A percentile compares a stretch with the other conserved stretches of the same genome.
Evolutionary conservation across 1,140 invertebrate genomes (phyloP).

Genomic region (Parasteatoda tepidariorum): DNA sequence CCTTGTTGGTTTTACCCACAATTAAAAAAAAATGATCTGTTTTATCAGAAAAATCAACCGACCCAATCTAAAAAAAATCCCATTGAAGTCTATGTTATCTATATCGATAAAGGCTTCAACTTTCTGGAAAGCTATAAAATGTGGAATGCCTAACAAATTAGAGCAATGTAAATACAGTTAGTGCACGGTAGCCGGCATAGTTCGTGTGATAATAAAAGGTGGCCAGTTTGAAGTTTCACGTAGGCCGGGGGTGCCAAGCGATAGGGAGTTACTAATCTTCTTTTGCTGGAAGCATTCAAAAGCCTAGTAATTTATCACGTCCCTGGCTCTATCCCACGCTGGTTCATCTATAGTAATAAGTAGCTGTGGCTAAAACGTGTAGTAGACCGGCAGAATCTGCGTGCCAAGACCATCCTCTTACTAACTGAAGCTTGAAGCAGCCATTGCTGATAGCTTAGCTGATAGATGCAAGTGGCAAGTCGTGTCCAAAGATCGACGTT

Average conservation of each 20-base stretch:
- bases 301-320: slow-evolving; percentile 51
- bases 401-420: slow-evolving; percentile 44
- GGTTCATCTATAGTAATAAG: slow-evolving; percentile 56
- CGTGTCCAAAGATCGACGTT: slow-evolving; percentile 48
- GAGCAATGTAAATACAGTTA: slow-evolving; percentile 51
- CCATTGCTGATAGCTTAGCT: slow-evolving; percentile 50
- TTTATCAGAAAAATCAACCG: too few relatives aligned
- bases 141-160: slow-evolving; percentile 57
- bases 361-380: slow-evolving; percentile 59
- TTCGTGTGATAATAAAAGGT: slow-evolving; percentile 30
- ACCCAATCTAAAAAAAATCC: too few relatives aligned
- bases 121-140: too few relatives aligned
- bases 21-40: too few relatives aligned
- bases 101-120: too few relatives aligned
- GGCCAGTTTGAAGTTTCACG: slow-evolving; percentile 42
- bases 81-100: too few relatives aligned
- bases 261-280: slow-evolving; percentile 37
- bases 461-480: slow-evolving; percentile 59
- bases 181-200: slow-evolving; percentile 53
- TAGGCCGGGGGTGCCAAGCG: slow-evolving; percentile 41
- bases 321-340: slow-evolving; percentile 58
- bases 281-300: slow-evolving; percentile 44
- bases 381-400: slow-evolving; percentile 40
- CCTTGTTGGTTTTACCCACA: too few relatives aligned
- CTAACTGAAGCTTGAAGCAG: slow-evolving; percentile 59